Percentiles rank a stretch among this genome's conserved stretches.
phyloP scores from a whole-genome alignment of 2,113 vertebrate genomes.

The Coptodon bakossiorum region DNA sequence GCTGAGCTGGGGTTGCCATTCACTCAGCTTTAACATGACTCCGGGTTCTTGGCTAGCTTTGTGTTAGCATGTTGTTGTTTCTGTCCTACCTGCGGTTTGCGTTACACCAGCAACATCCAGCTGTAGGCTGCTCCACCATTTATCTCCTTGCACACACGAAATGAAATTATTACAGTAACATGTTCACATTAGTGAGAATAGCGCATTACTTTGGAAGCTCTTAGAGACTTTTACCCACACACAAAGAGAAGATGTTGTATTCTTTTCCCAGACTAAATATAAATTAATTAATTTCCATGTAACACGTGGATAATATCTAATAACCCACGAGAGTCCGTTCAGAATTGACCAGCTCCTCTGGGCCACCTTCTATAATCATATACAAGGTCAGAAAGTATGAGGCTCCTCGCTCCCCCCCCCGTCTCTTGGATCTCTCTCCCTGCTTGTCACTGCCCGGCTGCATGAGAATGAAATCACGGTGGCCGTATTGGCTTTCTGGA shows the following conservation, averaged over 20 bases:
- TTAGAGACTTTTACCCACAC: neutral
- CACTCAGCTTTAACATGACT: neutral
- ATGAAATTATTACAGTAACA: neutral
- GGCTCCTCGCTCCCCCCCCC: neutral
- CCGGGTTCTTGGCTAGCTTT: neutral
- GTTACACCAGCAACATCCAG: neutral
- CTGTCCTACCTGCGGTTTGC: neutral
- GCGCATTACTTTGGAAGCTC: neutral
- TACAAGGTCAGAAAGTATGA: neutral
- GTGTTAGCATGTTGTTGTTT: neutral
- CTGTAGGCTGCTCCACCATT: neutral
- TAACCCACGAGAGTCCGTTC: neutral
- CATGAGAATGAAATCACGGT: conserved; percentile 44
- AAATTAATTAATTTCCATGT: neutral
- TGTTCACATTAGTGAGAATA: neutral
- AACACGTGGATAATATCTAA: neutral
- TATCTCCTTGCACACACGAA: neutral
- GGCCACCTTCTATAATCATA: neutral
- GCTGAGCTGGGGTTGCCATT: neutral
- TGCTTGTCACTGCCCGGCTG: conserved; percentile 13
- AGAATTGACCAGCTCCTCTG: neutral
- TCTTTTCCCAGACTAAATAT: neutral
- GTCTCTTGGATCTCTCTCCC: neutral
- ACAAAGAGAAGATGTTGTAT: neutral
- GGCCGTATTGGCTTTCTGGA: conserved; percentile 46